Base-by-base conservation (phyloP, 2,888 invertebrate species). In the Mechanitis mazaeus region DNA sequence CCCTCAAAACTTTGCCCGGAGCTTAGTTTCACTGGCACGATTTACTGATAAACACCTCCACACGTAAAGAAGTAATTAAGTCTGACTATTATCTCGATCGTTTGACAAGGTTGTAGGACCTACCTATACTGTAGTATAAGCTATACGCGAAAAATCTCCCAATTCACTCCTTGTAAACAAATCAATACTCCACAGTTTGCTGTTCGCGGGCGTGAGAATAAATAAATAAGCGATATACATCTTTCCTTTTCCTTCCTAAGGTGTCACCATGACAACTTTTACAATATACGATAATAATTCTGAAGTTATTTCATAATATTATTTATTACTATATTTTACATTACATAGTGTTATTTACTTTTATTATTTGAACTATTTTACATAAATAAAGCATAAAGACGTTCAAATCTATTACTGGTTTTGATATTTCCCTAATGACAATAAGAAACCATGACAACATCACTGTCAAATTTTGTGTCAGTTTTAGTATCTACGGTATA, bases 61-160 rank as follows among this genome's bases (percentile, higher is more conserved):
- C 89, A 88, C 87, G 88, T 75, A 84, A 87, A 75, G 79, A 71
- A 75, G 84, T 82, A 86, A 89, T 87, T 87, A 87, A 78, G 75
- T 75, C 72, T 68, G 78, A 76, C 79, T 83, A 83, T 80, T 87
- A 88, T 88, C 88, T 85, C 76, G 78, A 84, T 84, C 85, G 77
- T 79, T 83, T 80, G 79, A 80, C 87, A 87, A 87, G 87, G 87
- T 80, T 85, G 75, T 71, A 72, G 67, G 66, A 73, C 71, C 78
- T 84, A 85, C 66, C 73, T 81, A 81, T 82, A 83, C 63, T 72
- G 73, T 69, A 76, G 63, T 69, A 70, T 68, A 69, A 63, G 54
- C 71, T 72, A 75, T 74, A 77, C 75, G 75, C 71, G 67, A 75
- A 75, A 78, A 77, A 75, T 79, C 76, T 80, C 73, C 68, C 72